Base-by-base conservation (phyloP, 2,113 vertebrate species). In the Corydoras sp. region DNA sequence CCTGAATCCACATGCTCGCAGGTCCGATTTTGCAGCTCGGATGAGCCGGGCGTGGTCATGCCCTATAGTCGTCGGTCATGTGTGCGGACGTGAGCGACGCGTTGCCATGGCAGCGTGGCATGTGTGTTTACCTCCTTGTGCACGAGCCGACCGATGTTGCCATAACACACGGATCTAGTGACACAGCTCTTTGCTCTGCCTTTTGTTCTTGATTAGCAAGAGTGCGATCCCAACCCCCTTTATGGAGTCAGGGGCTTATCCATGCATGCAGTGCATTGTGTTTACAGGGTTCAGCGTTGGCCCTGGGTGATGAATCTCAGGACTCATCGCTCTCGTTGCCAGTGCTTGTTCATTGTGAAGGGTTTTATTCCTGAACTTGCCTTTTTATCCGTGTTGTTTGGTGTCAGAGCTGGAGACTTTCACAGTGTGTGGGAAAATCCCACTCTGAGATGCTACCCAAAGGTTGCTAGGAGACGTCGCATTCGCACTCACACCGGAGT, bases 381-480 rank as follows among this genome's bases (percentile, higher is more conserved):
- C 35, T 3, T 9, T 4, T 29, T 7, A 29, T 12, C 9, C 9
- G 9, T 59, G 5, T 59, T 58, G 50, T 58, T n/a, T 2, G 18
- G 53, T 50, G 24, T 35, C 55, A 60, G 60, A 59, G 72, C 60
- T 61, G 48, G 56, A 67, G 49, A 62, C 58, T 61, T 72, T 65
- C 83, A 78, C 76, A 80, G 83, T 85, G 80, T 83, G 80, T 81
- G 85, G 86, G 86, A 89, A 89, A 89, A 88, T 90, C 87, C 86
- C 86, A 87, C 74, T 86, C 82, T 71, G 59, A 69, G 86, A 85
- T 77, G 74, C 81, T 86, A 84, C 85, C 83, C 84, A 87, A 83
- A 77, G 77, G 88, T 90, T 89, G 88, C 89, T 88, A 89, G 84
- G 89, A 80, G 83, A 90, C 89, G 82, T 83, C 85, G 88, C 84